Evolutionary conservation across 2,113 vertebrate genomes (phyloP).

Genomic region (Mus spicilegus): DNA sequence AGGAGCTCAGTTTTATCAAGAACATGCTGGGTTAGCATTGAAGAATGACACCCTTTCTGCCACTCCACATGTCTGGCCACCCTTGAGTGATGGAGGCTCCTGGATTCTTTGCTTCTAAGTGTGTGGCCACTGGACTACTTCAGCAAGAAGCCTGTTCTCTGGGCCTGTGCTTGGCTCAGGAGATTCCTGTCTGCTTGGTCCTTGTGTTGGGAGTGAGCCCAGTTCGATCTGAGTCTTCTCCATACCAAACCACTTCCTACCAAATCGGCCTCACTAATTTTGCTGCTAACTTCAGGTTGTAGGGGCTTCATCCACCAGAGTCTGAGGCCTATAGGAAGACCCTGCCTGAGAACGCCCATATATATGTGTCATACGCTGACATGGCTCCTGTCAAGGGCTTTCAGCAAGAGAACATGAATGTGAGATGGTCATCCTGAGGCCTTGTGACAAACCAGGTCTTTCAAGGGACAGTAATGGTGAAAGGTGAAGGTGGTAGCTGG

Average conservation of each 20-base stretch:
- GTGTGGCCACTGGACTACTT: background rate
- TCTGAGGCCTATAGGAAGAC: background rate
- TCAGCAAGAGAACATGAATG: no score
- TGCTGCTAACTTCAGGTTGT: background rate
- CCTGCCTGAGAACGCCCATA: background rate
- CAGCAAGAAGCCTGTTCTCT: no score
- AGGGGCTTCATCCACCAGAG: background rate
- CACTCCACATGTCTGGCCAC: background rate
- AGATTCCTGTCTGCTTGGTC: no score
- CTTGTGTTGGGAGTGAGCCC: background rate
- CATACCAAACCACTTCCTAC: background rate
- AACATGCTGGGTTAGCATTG: fast-evolving
- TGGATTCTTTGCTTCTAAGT: background rate
- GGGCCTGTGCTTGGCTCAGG: background rate
- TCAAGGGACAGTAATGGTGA: background rate
- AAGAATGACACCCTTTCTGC: no score
- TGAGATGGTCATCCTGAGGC: fast-evolving
- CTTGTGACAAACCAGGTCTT: no score
- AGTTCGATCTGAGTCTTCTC: background rate
- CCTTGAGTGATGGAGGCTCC: background rate
- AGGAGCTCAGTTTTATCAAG: background rate
- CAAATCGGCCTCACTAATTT: background rate
- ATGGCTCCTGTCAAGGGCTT: background rate
- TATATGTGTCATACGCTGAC: no score
- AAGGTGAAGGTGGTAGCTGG: background rate